phyloP scores from a whole-genome alignment of 1,140 invertebrate genomes.

The Leguminivora glycinivorella region DNA sequence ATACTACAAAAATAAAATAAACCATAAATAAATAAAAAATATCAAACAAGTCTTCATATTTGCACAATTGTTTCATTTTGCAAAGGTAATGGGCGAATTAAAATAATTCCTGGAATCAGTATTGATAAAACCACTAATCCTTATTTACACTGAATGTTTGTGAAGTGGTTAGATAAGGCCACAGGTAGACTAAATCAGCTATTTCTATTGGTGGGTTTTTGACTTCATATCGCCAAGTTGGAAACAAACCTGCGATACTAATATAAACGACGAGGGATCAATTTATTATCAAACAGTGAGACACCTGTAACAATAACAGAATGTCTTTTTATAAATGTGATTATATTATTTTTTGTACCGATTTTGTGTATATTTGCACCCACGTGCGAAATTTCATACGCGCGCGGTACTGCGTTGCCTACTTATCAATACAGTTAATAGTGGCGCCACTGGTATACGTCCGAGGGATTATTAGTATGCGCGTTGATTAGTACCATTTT shows the following conservation, averaged over 20 bases:
- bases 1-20: conserved; percentile 39
- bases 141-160: conserved; percentile 68
- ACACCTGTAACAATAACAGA: conserved; percentile 15
- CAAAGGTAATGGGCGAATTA: conserved; percentile 46
- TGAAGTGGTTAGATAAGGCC: conserved; percentile 66
- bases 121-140: conserved; percentile 73
- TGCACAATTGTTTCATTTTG: conserved; percentile 64
- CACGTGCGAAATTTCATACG: not conserved
- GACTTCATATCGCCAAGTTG: conserved; percentile 39
- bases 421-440: not conserved
- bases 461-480: not conserved
- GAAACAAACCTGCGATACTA: not conserved
- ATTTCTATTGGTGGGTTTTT: conserved; percentile 61
- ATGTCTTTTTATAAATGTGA: not conserved
- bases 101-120: conserved; percentile 62
- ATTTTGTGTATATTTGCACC: conserved; percentile 10
- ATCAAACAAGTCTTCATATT: conserved; percentile 57
- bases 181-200: conserved; percentile 48
- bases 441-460: conserved; percentile 7
- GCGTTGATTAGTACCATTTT: not conserved
- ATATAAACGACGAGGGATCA: not conserved
- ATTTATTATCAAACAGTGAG: conserved; percentile 9
- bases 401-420: not conserved
- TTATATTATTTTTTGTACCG: conserved; percentile 7
- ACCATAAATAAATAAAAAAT: conserved; percentile 52